Conservation (phyloP, 2,888 invertebrate species). For the Teleiodes luculella region DNA sequence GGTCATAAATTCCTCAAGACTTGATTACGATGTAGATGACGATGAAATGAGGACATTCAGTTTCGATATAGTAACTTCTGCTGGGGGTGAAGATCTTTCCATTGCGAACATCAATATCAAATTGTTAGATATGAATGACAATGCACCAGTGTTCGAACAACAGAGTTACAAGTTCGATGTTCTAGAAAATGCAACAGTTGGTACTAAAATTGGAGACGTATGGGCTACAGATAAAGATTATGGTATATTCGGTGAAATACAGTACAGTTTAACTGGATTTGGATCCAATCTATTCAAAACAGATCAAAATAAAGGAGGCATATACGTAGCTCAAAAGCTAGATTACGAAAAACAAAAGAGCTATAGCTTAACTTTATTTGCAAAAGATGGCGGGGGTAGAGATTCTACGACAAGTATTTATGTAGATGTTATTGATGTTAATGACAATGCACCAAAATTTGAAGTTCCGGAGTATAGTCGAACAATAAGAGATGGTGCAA, state of each 20-base stretch:
- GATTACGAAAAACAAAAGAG: slow-evolving; percentile 90
- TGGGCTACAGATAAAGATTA: slow-evolving; percentile 86
- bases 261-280: slow-evolving; percentile 87
- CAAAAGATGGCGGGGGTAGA: slow-evolving; percentile 88
- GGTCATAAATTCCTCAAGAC: slow-evolving; percentile 80
- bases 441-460: slow-evolving; percentile 87
- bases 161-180: slow-evolving; percentile 82
- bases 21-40: slow-evolving; percentile 85
- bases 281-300: slow-evolving; percentile 87
- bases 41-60: slow-evolving; percentile 77
- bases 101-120: slow-evolving; percentile 80
- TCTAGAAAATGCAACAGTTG: slow-evolving; percentile 81
- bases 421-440: slow-evolving; percentile 85
- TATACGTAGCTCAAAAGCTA: slow-evolving; percentile 81
- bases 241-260: slow-evolving; percentile 83
- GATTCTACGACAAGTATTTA: slow-evolving; percentile 84
- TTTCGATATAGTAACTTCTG: slow-evolving; percentile 83
- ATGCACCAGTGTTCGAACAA: slow-evolving; percentile 83
- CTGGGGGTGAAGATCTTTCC: slow-evolving; percentile 76
- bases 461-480: slow-evolving; percentile 84
- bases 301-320: slow-evolving; percentile 81
- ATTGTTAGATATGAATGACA: slow-evolving; percentile 88
- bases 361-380: slow-evolving; percentile 88
- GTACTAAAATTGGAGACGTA: slow-evolving; percentile 81
- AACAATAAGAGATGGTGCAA: slow-evolving; percentile 87